These are phyloP conservation scores for Taxidea taxus DNA, from an alignment of 2,113 vertebrate species.

Conservation along the genomic window DNA sequence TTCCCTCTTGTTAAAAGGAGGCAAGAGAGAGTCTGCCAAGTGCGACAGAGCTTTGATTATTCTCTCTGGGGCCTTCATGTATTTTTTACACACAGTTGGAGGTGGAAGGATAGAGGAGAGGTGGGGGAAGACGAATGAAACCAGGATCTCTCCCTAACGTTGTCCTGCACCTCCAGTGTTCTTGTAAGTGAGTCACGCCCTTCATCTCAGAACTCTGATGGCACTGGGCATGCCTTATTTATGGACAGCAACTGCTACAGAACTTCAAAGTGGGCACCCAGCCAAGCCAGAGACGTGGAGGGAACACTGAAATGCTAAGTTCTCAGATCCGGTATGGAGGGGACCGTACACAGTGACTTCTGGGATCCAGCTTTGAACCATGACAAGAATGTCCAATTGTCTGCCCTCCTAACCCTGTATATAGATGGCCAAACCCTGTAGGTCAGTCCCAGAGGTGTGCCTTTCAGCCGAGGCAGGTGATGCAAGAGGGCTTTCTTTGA, in stretches of 20 bases:
- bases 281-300: constrained; percentile 24
- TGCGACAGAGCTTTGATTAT: constrained; percentile 31
- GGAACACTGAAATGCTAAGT: constrained; percentile 44
- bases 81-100: constrained; percentile 10
- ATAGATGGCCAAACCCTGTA: neutral
- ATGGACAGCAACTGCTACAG: constrained; percentile 66
- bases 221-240: constrained; percentile 64
- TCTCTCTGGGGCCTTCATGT: neutral
- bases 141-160: neutral
- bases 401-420: neutral
- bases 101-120: neutral
- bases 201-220: constrained; percentile 49
- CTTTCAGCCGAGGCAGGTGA: neutral
- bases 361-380: neutral
- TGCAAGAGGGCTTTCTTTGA: neutral
- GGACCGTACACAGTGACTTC: neutral
- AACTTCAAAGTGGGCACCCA: constrained; percentile 59
- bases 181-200: constrained; percentile 7
- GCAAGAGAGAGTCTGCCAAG: neutral
- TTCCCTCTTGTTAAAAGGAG: constrained; percentile 27
- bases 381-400: constrained; percentile 39
- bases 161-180: neutral
- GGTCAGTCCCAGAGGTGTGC: neutral
- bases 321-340: constrained; percentile 34
- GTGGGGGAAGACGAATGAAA: neutral